Evolutionary conservation across 2,797 vertebrate species (phyloP).

Genomic region (Neosilurus mollespiculum): DNA sequence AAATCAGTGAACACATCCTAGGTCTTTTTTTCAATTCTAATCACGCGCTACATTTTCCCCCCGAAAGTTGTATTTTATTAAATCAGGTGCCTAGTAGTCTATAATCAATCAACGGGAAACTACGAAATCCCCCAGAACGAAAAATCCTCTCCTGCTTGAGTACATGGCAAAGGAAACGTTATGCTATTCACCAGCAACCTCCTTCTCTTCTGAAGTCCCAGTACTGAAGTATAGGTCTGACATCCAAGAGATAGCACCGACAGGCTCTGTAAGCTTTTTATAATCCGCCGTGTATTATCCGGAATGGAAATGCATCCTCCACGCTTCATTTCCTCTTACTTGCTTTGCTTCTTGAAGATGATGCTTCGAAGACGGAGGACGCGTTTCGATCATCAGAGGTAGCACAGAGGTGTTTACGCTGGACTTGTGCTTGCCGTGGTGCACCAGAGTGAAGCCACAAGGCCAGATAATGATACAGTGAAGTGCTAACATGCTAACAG

Average conservation of each 20-base stretch:
- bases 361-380: background rate
- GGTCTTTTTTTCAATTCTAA: background rate
- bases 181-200: background rate
- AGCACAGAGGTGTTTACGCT: slow-evolving; percentile 4
- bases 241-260: background rate
- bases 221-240: background rate
- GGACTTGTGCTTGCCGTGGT: background rate
- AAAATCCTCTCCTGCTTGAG: background rate
- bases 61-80: background rate
- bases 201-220: background rate
- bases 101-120: background rate
- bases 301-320: background rate
- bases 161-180: background rate
- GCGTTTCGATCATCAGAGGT: background rate
- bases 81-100: background rate
- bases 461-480: slow-evolving; percentile 35
- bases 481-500: slow-evolving; percentile 27
- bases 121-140: background rate
- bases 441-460: slow-evolving; percentile 5
- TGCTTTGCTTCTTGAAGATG: background rate
- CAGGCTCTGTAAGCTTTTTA: background rate
- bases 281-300: background rate
- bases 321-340: background rate
- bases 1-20: background rate
- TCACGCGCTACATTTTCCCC: background rate